Conservation (phyloP, 2,113 vertebrate species). For the crab-eating macaque (Macaca fascicularis) region DNA sequence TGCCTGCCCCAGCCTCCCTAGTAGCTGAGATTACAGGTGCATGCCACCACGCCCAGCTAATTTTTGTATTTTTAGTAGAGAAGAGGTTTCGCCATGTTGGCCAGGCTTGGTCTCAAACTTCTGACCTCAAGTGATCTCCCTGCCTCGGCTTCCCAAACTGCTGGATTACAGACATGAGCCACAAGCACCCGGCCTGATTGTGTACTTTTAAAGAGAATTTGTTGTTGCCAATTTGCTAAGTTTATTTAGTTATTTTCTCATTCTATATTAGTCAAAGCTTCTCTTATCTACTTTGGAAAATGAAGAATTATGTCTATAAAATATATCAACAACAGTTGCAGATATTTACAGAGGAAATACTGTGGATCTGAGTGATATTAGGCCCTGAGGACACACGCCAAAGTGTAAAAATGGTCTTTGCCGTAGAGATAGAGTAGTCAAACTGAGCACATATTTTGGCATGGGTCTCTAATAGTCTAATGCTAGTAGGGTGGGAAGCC, state of each 20-base stretch:
- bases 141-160: too few species aligned
- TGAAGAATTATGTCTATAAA: background rate
- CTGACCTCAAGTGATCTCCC: too few species aligned
- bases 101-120: too few species aligned
- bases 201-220: background rate
- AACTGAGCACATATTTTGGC: slow-evolving; percentile 13
- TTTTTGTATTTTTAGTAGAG: too few species aligned
- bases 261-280: background rate
- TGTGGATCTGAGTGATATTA: background rate
- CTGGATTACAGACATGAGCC: too few species aligned
- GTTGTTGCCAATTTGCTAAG: background rate
- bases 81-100: too few species aligned
- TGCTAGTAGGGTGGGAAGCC: background rate
- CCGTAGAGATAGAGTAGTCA: background rate
- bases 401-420: slow-evolving; percentile 39
- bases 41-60: too few species aligned
- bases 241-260: background rate
- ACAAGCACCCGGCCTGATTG: rapidly evolving
- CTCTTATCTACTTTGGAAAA: slow-evolving; percentile 14
- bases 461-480: background rate
- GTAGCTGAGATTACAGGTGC: too few species aligned
- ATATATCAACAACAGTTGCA: background rate
- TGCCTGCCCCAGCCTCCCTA: too few species aligned
- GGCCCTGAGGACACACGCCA: background rate
- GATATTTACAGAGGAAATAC: background rate